Base-by-base conservation (phyloP, 2,113 vertebrate genomes). In the Saccopteryx leptura region DNA sequence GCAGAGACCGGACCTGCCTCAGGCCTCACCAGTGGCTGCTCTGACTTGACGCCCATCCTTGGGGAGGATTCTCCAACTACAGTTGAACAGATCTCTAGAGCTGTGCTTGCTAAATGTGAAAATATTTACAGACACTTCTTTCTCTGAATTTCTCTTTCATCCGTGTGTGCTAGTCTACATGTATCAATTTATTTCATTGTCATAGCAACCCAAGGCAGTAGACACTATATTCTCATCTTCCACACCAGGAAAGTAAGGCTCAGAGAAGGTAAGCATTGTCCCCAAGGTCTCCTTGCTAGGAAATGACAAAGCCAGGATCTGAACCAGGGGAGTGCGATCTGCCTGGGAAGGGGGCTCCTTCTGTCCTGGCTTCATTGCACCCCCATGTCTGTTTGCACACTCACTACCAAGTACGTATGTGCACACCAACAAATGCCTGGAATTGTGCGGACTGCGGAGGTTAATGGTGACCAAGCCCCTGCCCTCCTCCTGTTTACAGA, bases 21-120 rank as follows among this genome's bases (percentile, higher is more conserved):
- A 0, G 1, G 58, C 31, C 4, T 46, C n/a, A 0, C 54, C 14
- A 9, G 17, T 5, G 4, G 18, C 33, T 14, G 50, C 13, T 9
- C 11, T 4, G 11, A 33, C 72, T 60, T 10, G 28, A 14, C 26
- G 0, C 11, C 5, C 23, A 9, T 17, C 9, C 76, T n/a, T 1
- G 10, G 28, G 26, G 26, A 84, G 61, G 78, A 28, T 66, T 52
- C 28, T 46, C 72, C 69, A 52, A 68, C 76, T 21, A 2, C 19
- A 60, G 85, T 11, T 50, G 6, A 74, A 12, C 80, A 50, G 19
- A 4, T 19, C 19, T 2, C 69, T 69, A 33, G 1, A 0, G 12
- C 2, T 24, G 3, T 24, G 26, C 66, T 58, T 58, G 56, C 31
- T 39, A 19, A n/a, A 3, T 39, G 48, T 54, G 83, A 54, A 50